phyloP scores from a whole-genome alignment of 2,113 vertebrate species.

The Ahaetulla prasina region DNA sequence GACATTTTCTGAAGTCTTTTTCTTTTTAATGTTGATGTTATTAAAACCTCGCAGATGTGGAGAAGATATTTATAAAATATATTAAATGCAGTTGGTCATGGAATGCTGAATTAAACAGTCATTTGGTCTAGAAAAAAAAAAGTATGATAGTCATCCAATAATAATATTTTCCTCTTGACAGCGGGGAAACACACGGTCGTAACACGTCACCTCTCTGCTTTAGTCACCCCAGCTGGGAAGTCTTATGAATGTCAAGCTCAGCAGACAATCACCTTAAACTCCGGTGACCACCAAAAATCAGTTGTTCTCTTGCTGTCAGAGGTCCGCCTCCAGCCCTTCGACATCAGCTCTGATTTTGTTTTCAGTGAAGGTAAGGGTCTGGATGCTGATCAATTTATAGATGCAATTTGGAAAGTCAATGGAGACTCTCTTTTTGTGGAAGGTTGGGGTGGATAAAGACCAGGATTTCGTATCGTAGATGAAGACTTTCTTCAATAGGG shows the following conservation, averaged over 20 bases:
- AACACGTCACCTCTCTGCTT: constrained; percentile 82
- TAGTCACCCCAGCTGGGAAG: constrained; percentile 86
- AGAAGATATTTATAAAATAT: background rate
- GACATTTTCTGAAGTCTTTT: background rate
- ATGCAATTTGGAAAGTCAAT: rapidly evolving
- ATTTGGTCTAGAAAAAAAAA: background rate
- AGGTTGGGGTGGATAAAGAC: rapidly evolving
- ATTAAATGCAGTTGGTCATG: background rate
- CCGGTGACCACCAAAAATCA: constrained; percentile 89
- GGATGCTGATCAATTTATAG: background rate
- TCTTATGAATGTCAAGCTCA: constrained; percentile 87
- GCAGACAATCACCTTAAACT: constrained; percentile 87
- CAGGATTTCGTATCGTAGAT: background rate
- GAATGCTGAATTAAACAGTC: background rate
- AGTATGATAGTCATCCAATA: constrained; percentile 4
- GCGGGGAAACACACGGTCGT: constrained; percentile 89
- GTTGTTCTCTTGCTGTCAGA: constrained; percentile 85
- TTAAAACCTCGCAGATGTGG: background rate
- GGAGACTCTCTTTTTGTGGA: rapidly evolving
- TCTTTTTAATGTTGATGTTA: background rate
- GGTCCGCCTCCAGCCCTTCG: constrained; percentile 93
- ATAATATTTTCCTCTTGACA: constrained; percentile 55
- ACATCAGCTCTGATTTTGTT: constrained; percentile 89
- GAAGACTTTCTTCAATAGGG: background rate
- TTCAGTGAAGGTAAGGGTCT: constrained; percentile 86